Base-by-base conservation (phyloP, 1,140 invertebrate species). In the Lepidurus apus region DNA sequence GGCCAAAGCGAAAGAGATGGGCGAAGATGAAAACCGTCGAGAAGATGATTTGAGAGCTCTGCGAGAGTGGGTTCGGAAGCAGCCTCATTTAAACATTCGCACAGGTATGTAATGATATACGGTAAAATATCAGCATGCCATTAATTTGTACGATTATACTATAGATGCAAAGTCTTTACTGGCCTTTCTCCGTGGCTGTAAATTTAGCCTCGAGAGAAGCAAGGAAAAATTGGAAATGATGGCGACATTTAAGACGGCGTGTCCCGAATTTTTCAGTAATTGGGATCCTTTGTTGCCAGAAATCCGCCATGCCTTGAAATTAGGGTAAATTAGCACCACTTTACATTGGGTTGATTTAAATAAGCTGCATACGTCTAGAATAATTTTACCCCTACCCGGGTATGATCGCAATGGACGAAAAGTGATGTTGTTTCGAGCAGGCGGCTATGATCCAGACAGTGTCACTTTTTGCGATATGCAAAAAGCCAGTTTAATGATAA, bases 371-470 rank as follows among this genome's bases (percentile, higher is more conserved):
- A 8, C 81, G 87, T 87, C 4, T 84, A 94, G 93, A 44, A 89
- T 92, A 82, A 87, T 92, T 81, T 92, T 93, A 24, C 91, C 91
- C 47, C 83, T 94, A 65, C 92, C 92, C 0, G 92, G 92, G 2
- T 84, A 93, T 13, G 93, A 93, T 0, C 88, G 90, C 3, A 90
- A 93, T 79, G 93, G 93, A 6, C 88, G 91, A 78, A 88, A 93
- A 80, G 92, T 94, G 1, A 89, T 92, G 4, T 85, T 93, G 26
- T 89, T 93, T 34, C 85, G 87, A 75, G 84, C 85, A 47, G 87
- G 85, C 6, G 81, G 83, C 73, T 87, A 84, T 77, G 86, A 88
- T 81, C 84, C 87, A 0, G 84, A 84, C 26, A 86, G 87, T 83
- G 83, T 83, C 76, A 83, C 77, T 43, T 45, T 79, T 42, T 5